phyloP scores from a whole-genome alignment of 37 sponge, comb jelly and placozoan genomes.

The Haliclona indistincta region DNA sequence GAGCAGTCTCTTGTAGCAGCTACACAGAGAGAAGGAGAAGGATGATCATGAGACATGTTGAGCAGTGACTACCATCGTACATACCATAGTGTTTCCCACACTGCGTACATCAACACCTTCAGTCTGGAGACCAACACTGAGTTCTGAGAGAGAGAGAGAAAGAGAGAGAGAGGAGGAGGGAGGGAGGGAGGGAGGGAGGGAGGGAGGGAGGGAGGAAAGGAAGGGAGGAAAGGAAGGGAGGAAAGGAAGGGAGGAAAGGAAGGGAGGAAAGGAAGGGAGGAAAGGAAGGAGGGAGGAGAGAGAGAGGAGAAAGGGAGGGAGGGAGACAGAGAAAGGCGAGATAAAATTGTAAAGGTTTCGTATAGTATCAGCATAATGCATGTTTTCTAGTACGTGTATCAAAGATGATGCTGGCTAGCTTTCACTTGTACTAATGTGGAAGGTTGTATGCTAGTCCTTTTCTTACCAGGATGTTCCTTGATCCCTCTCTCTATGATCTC shows the following conservation, averaged over 20 bases:
- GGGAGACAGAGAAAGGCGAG: constrained; percentile 73
- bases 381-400: constrained; percentile 5
- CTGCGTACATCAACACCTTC: constrained; percentile 95
- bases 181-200: too few species aligned
- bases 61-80: too few species aligned
- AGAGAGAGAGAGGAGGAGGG: too few species aligned
- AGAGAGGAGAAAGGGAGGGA: not conserved
- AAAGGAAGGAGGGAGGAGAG: not conserved
- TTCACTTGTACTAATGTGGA: too few species aligned
- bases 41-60: not conserved
- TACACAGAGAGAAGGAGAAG: constrained; percentile 16
- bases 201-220: too few species aligned
- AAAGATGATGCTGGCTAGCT: constrained; percentile 14
- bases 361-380: constrained; percentile 10
- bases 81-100: constrained; percentile 91
- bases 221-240: too few species aligned
- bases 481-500: constrained; percentile 97
- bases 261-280: too few species aligned
- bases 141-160: constrained; percentile 76
- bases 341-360: constrained; percentile 93
- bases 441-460: constrained; percentile 9
- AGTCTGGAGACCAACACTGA: constrained; percentile 94
- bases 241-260: too few species aligned
- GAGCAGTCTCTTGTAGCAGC: constrained; percentile 94
- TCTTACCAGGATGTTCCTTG: constrained; percentile 85